Base-by-base conservation (phyloP, 2,888 invertebrate species). In the Metopia argyrocephala region DNA sequence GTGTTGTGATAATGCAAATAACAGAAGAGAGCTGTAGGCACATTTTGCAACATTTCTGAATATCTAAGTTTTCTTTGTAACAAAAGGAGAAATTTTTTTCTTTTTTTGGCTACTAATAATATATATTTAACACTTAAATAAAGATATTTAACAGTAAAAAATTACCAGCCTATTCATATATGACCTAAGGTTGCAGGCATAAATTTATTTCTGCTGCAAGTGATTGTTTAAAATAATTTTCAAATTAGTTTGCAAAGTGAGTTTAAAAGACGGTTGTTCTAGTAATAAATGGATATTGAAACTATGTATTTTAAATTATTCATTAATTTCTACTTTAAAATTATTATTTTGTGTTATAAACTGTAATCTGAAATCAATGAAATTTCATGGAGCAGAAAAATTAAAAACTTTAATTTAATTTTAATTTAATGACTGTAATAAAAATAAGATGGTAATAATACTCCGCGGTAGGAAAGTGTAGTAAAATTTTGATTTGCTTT, bases 101-200 rank as follows among this genome's bases (percentile, higher is more conserved):
- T 38, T 38, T 38, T 9, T 38, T 38, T 38, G 15, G 3, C 31
- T 2, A 15, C 9, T n/a, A 69, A 64, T 48, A 46, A 31, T 23
- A 23, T 31, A 65, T 69, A 59, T 64, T 73, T 76, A 74, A 57
- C 31, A 18, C 52, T 59, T 76, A 73, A 80, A 80, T 80, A 48
- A 80, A 78, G 68, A 82, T 82, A 82, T 82, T 78, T 78, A 78
- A 31, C 50, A 45, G 31, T 61, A 71, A 56, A n/a, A 70, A 74
- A 61, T 70, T 81, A 74, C 27, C 20, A 38, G 12, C 38, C 56
- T 23, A 31, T 25, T 5, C n/a, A 38, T 12, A 6, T 38, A 73
- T 64, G 45, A 56, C 64, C 73, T 62, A 48, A 62, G 62, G 73
- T 27, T 15, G 15, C 38, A 3, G 38, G 38, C 38, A 38, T 38